phyloP scores from a whole-genome alignment of 2,888 invertebrate genomes.

The Eupithecia pulchellata region DNA sequence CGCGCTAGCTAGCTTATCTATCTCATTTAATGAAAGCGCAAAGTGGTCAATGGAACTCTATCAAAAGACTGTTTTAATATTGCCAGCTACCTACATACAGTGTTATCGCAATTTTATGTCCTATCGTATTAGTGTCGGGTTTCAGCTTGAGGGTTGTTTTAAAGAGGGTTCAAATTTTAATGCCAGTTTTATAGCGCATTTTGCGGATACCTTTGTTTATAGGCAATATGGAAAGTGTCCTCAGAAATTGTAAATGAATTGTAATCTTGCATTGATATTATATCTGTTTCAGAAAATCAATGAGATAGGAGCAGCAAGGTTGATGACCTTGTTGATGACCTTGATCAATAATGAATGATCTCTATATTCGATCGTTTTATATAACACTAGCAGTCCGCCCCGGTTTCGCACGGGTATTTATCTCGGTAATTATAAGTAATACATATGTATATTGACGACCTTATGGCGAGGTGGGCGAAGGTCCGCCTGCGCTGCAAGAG shows the following conservation, averaged over 20 bases:
- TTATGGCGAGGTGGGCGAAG: too few relatives aligned
- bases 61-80: background rate
- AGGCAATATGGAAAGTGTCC: background rate
- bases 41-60: background rate
- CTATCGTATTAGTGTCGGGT: constrained; percentile 33
- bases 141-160: constrained; percentile 20
- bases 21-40: background rate
- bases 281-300: background rate
- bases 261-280: background rate
- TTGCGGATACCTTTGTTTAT: background rate
- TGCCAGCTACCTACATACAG: background rate
- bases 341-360: too few relatives aligned
- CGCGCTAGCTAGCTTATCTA: background rate
- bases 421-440: too few relatives aligned
- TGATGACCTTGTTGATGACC: too few relatives aligned
- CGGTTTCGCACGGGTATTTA: too few relatives aligned
- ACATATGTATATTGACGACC: too few relatives aligned
- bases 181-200: constrained; percentile 7
- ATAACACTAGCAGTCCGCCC: too few relatives aligned
- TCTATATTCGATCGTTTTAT: too few relatives aligned
- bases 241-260: background rate
- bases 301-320: background rate
- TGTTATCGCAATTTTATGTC: constrained; percentile 27
- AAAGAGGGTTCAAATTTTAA: constrained; percentile 31
- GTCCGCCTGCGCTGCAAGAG: too few relatives aligned